Evolutionary conservation across 2,113 vertebrate species (phyloP).

Genomic region (Pao palembangensis): DNA sequence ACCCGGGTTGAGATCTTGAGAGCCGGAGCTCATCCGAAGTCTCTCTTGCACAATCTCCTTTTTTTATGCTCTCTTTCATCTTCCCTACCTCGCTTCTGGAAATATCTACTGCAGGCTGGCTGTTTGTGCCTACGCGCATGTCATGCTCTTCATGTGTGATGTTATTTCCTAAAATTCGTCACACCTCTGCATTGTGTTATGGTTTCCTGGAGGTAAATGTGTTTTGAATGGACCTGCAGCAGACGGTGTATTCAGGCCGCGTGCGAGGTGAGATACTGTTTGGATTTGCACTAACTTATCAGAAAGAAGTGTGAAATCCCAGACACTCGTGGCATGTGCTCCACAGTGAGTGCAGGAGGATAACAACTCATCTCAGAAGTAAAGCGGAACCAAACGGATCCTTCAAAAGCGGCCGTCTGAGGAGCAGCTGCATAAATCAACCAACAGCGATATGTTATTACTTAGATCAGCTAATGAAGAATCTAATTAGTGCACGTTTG

Average conservation of each 20-base stretch:
- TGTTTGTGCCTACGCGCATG: not conserved
- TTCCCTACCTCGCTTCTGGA: not conserved
- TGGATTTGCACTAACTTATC: constrained; percentile 21
- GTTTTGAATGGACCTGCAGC: constrained; percentile 12
- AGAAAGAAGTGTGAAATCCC: constrained; percentile 38
- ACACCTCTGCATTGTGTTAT: constrained; percentile 19
- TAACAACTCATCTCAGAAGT: constrained; percentile 8
- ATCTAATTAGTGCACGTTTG: constrained; percentile 1
- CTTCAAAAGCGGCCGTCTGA: constrained; percentile 12
- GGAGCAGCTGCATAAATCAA: constrained; percentile 20
- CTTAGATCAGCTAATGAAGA: not conserved
- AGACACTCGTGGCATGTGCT: constrained; percentile 10
- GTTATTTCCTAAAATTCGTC: constrained; percentile 36
- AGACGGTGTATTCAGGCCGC: constrained; percentile 9
- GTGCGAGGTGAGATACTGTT: constrained; percentile 15
- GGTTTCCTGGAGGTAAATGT: constrained; percentile 14
- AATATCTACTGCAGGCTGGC: not conserved
- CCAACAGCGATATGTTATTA: constrained; percentile 14
- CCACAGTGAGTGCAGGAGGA: constrained; percentile 1
- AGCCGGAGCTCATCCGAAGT: too few relatives aligned
- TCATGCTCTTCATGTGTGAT: not conserved
- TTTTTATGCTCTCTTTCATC: too few relatives aligned
- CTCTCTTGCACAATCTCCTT: too few relatives aligned
- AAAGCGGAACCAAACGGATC: constrained; percentile 26
- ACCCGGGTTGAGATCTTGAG: too few relatives aligned